Percentiles rank a stretch among this genome's conserved stretches.
Conservation (phyloP, 1,140 invertebrate species). For the Lethocerus indicus region DNA sequence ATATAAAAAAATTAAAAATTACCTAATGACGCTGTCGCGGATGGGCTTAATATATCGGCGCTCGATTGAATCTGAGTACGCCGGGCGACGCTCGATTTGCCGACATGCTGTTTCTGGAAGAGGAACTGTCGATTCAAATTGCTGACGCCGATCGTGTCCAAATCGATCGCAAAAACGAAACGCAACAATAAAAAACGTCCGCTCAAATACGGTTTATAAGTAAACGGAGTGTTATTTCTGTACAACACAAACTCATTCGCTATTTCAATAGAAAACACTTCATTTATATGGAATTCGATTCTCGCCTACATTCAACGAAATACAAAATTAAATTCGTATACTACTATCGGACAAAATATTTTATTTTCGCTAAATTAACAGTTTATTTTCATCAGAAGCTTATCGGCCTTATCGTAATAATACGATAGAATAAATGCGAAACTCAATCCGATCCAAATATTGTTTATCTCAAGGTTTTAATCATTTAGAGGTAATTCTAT, state of each 20-base stretch:
- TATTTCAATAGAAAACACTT: neutral
- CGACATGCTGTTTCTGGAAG: conserved; percentile 94
- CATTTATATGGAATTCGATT: no score
- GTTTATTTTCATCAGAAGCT: no score
- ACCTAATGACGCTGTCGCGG: conserved; percentile 92
- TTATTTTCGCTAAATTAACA: no score
- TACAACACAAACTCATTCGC: neutral
- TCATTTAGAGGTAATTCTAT: no score
- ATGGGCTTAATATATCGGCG: conserved; percentile 69
- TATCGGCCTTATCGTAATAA: no score
- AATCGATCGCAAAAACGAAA: conserved; percentile 65
- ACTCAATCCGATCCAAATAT: no score
- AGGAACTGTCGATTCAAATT: conserved; percentile 98
- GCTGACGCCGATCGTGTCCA: conserved; percentile 99
- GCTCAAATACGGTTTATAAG: no score
- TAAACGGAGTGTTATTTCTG: neutral
- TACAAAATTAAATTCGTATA: no score
- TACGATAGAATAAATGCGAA: no score
- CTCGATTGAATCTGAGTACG: conserved; percentile 74
- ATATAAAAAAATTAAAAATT: conserved; percentile 22
- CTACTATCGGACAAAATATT: no score
- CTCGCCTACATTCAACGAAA: no score
- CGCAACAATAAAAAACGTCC: neutral
- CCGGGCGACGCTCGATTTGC: conserved; percentile 89
- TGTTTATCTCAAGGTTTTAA: no score